Base-by-base conservation (phyloP, 2,797 vertebrate genomes). In the Smutsia gigantea region DNA sequence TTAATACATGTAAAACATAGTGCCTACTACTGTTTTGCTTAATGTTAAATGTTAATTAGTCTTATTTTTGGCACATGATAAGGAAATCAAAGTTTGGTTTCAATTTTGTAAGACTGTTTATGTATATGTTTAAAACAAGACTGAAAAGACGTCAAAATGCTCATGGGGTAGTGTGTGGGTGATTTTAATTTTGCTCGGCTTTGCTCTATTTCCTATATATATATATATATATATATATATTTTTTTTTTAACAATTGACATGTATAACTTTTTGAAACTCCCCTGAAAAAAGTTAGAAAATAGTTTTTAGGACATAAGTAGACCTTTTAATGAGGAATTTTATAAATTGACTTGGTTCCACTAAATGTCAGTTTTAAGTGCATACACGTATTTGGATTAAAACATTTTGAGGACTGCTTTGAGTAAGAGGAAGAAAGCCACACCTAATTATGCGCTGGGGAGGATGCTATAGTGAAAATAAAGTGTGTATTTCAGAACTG, bases 361-460 rank as follows among this genome's bases (percentile, higher is more conserved):
- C 74, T 72, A 53, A 83, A 68, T 90, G 61, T 69, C 69, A 49
- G 3, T 63, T 94, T 93, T 78, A 74, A 66, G 74, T 79, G 4
- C 59, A 46, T 63, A n/a, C 69, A 75, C 94, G 27, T 55, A 55
- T 84, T 94, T 84, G 49, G 49, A 84, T 39, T 64, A 63, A 90
- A 90, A 92, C 21, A 53, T 82, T 93, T 93, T 85, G 66, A 49
- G 57, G 51, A 14, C 21, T 61, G 49, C 57, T 93, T 84, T 3
- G 7, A 96, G 75, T 82, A 75, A 86, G n/a, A 90, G 90, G 96
- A 97, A 96, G 82, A 74, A 27, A 87, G 87, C 92, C 92, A 95
- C 84, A 77, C 81, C 88, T 96, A 91, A 94, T 78, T 90, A 55
- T 63, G 66, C 90, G 46, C 85, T 13, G 17, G 82, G 85, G 81